phyloP scores from a whole-genome alignment of 2,797 vertebrate genomes.

The Anomalospiza imberbis region DNA sequence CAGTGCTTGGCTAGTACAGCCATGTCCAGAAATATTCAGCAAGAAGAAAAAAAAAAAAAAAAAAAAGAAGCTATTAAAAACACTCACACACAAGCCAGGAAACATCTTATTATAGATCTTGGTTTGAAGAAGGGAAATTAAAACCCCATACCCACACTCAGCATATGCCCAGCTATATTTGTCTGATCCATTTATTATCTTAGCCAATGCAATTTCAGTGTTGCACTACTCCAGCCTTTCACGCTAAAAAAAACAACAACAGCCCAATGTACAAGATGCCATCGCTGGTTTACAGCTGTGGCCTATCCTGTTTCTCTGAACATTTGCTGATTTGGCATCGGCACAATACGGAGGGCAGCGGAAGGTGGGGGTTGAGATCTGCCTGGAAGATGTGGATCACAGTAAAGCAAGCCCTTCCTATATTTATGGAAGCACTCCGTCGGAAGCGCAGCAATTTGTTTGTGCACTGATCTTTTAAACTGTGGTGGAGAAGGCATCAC shows the following conservation, averaged over 20 bases:
- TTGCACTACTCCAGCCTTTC: conserved; percentile 6
- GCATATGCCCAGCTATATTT: conserved; percentile 55
- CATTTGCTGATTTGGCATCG: conserved; percentile 50
- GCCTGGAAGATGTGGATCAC: background rate
- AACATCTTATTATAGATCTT: conserved; percentile 62
- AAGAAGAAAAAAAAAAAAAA: background rate
- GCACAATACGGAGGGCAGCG: background rate
- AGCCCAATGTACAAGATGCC: background rate
- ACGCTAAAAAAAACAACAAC: background rate
- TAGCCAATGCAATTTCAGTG: background rate
- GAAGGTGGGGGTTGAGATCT: background rate
- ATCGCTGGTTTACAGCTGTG: conserved; percentile 19
- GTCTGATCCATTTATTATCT: conserved; percentile 41
- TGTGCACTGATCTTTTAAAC: background rate
- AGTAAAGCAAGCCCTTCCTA: background rate
- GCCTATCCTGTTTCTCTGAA: conserved; percentile 41
- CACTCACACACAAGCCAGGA: conserved; percentile 38
- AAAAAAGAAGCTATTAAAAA: conserved; percentile 42
- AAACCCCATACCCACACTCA: conserved; percentile 42
- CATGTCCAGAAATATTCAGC: conserved; percentile 22
- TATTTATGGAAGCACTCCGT: background rate
- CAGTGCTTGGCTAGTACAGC: conserved; percentile 14
- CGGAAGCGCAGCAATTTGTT: background rate
- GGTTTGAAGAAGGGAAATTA: conserved; percentile 55
- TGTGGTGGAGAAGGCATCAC: background rate